These are phyloP conservation scores for Whitmania pigra DNA, from an alignment of 1,140 invertebrate species.

Conservation along the genomic window DNA sequence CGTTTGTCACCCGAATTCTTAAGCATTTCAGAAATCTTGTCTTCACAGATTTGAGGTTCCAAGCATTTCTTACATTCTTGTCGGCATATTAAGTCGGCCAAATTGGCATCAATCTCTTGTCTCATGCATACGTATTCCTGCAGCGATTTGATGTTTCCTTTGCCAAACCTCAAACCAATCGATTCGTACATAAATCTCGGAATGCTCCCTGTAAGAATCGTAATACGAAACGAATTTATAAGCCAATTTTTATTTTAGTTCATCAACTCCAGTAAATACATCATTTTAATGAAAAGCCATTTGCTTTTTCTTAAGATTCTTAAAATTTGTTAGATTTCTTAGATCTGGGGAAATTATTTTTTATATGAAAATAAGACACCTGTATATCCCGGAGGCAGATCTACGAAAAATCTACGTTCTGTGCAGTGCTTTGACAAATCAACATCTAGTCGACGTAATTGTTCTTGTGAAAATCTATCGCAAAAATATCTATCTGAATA, in stretches of 20 bases:
- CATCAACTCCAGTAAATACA: background rate
- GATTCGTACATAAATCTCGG: constrained; percentile 3
- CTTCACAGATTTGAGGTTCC: background rate
- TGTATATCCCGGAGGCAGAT: background rate
- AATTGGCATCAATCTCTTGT: background rate
- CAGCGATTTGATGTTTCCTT: background rate
- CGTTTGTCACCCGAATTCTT: background rate
- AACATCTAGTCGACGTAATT: background rate
- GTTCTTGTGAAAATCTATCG: background rate
- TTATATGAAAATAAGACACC: background rate
- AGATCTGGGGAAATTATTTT: background rate
- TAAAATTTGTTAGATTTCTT: no score
- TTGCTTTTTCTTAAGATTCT: background rate
- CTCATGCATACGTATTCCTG: background rate
- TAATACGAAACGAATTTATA: background rate
- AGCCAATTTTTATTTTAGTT: background rate
- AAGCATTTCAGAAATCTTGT: background rate
- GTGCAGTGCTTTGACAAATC: constrained; percentile 7
- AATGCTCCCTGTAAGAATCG: background rate
- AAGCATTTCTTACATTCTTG: background rate
- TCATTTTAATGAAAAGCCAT: background rate
- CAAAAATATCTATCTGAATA: background rate
- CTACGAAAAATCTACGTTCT: background rate
- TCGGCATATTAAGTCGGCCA: background rate
- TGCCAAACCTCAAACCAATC: background rate